Evolutionary conservation across 1,140 invertebrate genomes (phyloP).

Genomic region (Nilaparvata lugens): DNA sequence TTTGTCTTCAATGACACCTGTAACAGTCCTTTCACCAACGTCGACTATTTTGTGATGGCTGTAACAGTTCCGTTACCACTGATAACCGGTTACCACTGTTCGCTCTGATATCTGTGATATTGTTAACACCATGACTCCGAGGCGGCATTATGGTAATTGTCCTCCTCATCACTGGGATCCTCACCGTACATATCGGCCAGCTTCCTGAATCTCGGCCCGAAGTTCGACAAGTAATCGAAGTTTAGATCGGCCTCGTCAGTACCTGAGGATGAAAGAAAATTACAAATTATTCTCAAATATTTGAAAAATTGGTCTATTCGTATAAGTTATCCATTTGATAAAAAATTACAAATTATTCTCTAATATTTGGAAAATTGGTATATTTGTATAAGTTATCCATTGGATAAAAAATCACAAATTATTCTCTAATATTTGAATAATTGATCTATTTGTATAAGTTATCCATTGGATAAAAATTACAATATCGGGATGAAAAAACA

Average conservation of each 20-base stretch:
- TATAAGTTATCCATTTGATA: too few species aligned
- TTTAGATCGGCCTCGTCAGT: slow-evolving; percentile 92
- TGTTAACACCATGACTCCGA: slow-evolving; percentile 63
- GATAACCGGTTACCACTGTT: not conserved
- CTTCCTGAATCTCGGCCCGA: slow-evolving; percentile 92
- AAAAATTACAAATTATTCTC: too few species aligned
- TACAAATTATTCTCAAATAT: not conserved
- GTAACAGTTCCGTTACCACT: too few species aligned
- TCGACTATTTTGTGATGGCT: not conserved
- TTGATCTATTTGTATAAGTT: too few species aligned
- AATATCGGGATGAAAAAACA: too few species aligned
- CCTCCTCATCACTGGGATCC: slow-evolving; percentile 71
- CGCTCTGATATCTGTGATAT: not conserved
- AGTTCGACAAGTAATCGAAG: slow-evolving; percentile 93
- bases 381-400: too few species aligned
- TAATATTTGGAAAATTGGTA: too few species aligned
- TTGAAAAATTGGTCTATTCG: too few species aligned
- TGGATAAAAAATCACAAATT: too few species aligned
- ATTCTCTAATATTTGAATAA: too few species aligned
- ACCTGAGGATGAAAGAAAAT: slow-evolving; percentile 38
- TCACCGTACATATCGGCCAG: slow-evolving; percentile 96
- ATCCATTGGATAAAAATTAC: too few species aligned
- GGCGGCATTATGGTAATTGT: slow-evolving; percentile 51
- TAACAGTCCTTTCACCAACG: not conserved
- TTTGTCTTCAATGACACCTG: not conserved